Conservation (phyloP, 2,797 vertebrate species). For the Catostomus latipinnis region DNA sequence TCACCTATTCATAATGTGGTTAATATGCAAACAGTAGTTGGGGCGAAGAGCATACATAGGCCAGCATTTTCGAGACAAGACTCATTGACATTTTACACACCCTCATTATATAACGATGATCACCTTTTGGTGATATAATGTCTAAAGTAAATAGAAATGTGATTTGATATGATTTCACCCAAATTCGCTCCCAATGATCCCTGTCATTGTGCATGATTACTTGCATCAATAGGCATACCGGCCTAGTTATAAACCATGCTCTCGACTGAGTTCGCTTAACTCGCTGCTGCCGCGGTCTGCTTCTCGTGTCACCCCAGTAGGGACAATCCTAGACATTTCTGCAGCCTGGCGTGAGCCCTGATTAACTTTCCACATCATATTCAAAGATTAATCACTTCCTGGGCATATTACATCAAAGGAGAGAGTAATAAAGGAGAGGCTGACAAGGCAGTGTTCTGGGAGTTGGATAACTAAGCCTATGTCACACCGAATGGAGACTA, state of each 20-base stretch:
- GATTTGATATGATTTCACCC: conserved; percentile 24
- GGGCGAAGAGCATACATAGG: too few species aligned
- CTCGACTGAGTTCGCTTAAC: conserved; percentile 25
- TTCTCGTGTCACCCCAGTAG: conserved; percentile 51
- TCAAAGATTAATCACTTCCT: conserved; percentile 58
- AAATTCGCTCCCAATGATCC: conserved; percentile 33
- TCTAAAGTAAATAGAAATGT: neutral
- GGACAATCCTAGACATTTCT: conserved; percentile 44
- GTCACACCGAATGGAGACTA: conserved; percentile 55
- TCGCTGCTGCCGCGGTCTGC: conserved; percentile 40
- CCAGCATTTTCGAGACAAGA: neutral
- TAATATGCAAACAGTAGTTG: conserved; percentile 29
- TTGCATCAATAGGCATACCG: conserved; percentile 28
- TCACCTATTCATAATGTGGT: conserved; percentile 41
- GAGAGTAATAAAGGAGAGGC: conserved; percentile 22
- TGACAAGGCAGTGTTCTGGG: conserved; percentile 43
- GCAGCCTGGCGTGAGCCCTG: conserved; percentile 41
- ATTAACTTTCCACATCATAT: conserved; percentile 58
- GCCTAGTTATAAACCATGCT: conserved; percentile 32
- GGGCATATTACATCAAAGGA: conserved; percentile 4
- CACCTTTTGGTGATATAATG: neutral
- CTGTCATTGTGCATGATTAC: conserved; percentile 39
- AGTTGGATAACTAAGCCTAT: conserved; percentile 29
- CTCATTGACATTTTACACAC: neutral
- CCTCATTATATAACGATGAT: conserved; percentile 19